These are phyloP conservation scores for Phaethornis superciliosus DNA, from an alignment of 2,113 vertebrate genomes.

Conservation along the genomic window DNA sequence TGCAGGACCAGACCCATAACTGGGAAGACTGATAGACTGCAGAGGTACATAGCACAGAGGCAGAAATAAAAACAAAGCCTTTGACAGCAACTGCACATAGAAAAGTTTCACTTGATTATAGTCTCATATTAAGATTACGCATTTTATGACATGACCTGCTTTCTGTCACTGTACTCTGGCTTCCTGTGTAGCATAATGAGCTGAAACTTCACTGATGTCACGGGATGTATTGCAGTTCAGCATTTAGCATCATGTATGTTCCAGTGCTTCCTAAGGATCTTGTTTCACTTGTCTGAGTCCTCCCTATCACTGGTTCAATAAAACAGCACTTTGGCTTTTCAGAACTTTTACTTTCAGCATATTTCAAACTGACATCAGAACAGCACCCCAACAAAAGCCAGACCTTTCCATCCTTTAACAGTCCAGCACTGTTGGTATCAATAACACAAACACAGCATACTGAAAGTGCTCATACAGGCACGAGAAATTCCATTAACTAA, in stretches of 20 bases:
- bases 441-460: background rate
- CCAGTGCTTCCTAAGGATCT: background rate
- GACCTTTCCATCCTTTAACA: background rate
- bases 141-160: slow-evolving; percentile 43
- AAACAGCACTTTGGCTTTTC: slow-evolving; percentile 29
- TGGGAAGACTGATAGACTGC: slow-evolving; percentile 13
- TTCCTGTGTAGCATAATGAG: slow-evolving; percentile 2
- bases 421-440: background rate
- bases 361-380: slow-evolving; percentile 47
- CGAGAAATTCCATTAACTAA: background rate
- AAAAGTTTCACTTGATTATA: slow-evolving; percentile 28
- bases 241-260: background rate
- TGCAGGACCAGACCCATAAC: background rate
- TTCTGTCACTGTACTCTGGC: background rate
- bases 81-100: background rate
- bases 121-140: slow-evolving; percentile 20
- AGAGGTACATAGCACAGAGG: slow-evolving; percentile 17
- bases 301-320: background rate
- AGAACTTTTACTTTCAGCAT: background rate
- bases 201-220: slow-evolving; percentile 4
- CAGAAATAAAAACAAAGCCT: slow-evolving; percentile 26
- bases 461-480: background rate
- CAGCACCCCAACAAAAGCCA: slow-evolving; percentile 34
- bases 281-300: slow-evolving; percentile 31
- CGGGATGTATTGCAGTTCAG: background rate